Percentiles rank a stretch among this genome's conserved stretches.
Conservation (phyloP, 1,140 invertebrate species). For the Tetragnatha versicolor region DNA sequence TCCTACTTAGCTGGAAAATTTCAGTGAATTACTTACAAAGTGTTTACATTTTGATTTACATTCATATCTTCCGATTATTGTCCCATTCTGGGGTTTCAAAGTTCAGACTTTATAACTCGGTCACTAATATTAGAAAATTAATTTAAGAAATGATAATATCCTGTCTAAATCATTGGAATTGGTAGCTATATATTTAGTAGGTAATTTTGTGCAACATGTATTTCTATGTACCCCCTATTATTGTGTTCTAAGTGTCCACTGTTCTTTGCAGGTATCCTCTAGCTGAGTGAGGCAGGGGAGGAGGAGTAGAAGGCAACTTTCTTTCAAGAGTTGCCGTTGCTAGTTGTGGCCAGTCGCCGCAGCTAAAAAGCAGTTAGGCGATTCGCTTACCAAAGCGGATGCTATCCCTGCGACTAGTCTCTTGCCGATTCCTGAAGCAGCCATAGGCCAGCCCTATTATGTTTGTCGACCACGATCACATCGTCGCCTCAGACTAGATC, state of each 20-base stretch:
- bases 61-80: too few species aligned
- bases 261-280: conserved; percentile 13
- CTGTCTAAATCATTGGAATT: too few species aligned
- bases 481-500: conserved; percentile 14
- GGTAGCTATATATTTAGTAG: too few species aligned
- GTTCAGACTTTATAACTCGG: too few species aligned
- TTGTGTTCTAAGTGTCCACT: background rate
- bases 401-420: conserved; percentile 57
- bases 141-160: too few species aligned
- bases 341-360: conserved; percentile 35
- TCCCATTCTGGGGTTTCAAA: too few species aligned
- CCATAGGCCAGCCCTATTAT: conserved; percentile 51
- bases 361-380: background rate
- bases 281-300: conserved; percentile 21
- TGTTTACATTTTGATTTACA: too few species aligned
- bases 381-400: conserved; percentile 40
- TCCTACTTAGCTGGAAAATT: too few species aligned
- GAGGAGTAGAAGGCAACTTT: conserved; percentile 44
- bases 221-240: too few species aligned
- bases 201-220: too few species aligned
- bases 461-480: conserved; percentile 56
- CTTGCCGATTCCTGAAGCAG: conserved; percentile 57
- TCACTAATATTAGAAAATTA: too few species aligned
- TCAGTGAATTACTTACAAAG: too few species aligned
- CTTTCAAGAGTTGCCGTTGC: conserved; percentile 28